phyloP scores from a whole-genome alignment of 2,797 vertebrate genomes.

The Poeciliopsis turneri region DNA sequence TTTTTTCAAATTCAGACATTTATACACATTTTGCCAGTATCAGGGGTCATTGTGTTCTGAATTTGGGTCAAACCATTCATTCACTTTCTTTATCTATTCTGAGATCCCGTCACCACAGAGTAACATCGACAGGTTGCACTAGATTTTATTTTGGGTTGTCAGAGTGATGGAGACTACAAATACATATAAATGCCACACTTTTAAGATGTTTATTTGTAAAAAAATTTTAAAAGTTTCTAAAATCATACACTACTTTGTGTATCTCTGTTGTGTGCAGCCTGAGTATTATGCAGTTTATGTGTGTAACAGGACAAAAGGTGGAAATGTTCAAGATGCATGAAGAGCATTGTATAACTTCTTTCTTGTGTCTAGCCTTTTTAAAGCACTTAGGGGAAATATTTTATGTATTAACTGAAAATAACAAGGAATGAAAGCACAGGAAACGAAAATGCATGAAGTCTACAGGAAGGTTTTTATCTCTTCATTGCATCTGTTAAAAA shows the following conservation, averaged over 20 bases:
- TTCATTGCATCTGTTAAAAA: constrained; percentile 25
- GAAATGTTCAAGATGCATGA: background rate
- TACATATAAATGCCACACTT: background rate
- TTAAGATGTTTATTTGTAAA: background rate
- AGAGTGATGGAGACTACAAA: background rate
- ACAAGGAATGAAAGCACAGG: background rate
- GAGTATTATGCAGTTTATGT: background rate
- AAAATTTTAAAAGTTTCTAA: background rate
- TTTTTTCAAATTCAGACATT: too few relatives aligned
- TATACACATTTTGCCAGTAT: too few relatives aligned
- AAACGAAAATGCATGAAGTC: background rate
- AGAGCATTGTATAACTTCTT: background rate
- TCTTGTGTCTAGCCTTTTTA: background rate
- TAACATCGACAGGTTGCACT: background rate
- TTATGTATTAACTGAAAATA: constrained; percentile 2
- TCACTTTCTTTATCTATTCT: background rate
- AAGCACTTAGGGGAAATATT: background rate
- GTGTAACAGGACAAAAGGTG: background rate
- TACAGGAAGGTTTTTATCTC: constrained; percentile 3
- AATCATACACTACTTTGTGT: background rate
- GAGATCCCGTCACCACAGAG: background rate
- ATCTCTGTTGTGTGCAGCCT: background rate
- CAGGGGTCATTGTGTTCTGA: too few relatives aligned
- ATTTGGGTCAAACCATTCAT: background rate
- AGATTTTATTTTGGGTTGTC: background rate